These are phyloP conservation scores for Accipiter virgatus DNA, from an alignment of 2,113 vertebrate genomes.

Conservation along the genomic window DNA sequence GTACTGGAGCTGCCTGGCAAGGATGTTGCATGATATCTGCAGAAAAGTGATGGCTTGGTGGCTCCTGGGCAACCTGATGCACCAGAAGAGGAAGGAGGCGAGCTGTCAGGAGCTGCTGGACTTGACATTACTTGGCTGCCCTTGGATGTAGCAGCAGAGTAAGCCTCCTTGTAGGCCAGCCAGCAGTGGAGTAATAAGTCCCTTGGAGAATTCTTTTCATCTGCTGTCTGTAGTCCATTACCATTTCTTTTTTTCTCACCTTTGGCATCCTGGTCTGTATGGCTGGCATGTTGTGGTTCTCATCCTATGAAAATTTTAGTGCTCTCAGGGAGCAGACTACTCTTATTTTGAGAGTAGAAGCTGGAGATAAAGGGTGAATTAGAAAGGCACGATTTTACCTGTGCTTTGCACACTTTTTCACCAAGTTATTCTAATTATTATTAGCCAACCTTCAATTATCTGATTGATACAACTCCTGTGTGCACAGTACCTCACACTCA, in stretches of 20 bases:
- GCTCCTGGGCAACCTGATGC: neutral
- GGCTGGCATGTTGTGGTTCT: neutral
- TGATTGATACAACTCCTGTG: neutral
- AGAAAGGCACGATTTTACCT: neutral
- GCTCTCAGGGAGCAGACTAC: neutral
- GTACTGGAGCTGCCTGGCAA: neutral
- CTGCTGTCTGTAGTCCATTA: neutral
- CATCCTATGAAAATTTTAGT: neutral
- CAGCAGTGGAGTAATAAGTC: neutral
- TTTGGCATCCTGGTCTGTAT: neutral
- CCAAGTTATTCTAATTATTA: neutral
- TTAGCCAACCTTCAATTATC: neutral
- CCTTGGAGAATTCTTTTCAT: constrained; percentile 20
- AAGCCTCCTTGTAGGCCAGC: neutral
- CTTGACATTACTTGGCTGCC: neutral
- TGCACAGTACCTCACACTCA: neutral
- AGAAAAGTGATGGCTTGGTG: neutral
- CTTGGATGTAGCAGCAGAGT: neutral
- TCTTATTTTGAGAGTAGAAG: neutral
- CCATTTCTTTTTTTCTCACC: neutral
- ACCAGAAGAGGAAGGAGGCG: neutral
- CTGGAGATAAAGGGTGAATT: neutral
- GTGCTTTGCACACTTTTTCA: neutral
- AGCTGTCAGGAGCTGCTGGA: neutral
- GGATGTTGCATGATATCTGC: neutral